phyloP scores from a whole-genome alignment of 2,113 vertebrate species.

The Laticauda laticaudata region DNA sequence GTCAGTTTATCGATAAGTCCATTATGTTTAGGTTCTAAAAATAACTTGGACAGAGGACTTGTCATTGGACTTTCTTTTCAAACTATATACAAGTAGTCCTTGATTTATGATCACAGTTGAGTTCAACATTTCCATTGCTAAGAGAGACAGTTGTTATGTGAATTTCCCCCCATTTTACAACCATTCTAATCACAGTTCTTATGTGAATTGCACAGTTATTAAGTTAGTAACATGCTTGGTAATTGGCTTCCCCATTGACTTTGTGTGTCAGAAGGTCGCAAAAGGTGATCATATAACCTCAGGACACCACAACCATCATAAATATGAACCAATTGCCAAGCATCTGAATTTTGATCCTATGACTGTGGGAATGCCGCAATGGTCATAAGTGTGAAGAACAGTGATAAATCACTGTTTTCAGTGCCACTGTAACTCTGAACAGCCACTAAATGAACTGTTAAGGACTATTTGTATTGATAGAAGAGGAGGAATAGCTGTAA shows the following conservation, averaged over 20 bases:
- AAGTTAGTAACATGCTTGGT: neutral
- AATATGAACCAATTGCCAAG: neutral
- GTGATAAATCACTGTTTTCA: neutral
- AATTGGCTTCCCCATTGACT: neutral
- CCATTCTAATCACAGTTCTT: neutral
- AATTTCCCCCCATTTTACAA: too few relatives aligned
- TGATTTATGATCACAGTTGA: neutral
- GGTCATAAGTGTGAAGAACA: neutral
- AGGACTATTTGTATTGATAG: neutral
- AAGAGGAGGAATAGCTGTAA: neutral
- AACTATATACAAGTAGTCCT: neutral
- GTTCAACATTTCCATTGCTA: neutral
- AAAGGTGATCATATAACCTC: neutral
- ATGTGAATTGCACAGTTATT: neutral
- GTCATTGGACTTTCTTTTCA: neutral
- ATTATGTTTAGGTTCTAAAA: neutral
- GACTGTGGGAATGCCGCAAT: neutral
- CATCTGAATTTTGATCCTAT: neutral
- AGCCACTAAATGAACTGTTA: neutral
- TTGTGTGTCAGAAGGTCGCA: neutral
- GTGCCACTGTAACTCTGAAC: neutral
- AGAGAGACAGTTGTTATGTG: neutral
- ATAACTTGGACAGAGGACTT: neutral
- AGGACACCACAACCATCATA: neutral
- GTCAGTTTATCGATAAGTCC: neutral